Evolutionary conservation across 2,113 vertebrate species (phyloP), one percentile per base, ranked within the genome.

Genomic region (Toxotes chatareus): DNA sequence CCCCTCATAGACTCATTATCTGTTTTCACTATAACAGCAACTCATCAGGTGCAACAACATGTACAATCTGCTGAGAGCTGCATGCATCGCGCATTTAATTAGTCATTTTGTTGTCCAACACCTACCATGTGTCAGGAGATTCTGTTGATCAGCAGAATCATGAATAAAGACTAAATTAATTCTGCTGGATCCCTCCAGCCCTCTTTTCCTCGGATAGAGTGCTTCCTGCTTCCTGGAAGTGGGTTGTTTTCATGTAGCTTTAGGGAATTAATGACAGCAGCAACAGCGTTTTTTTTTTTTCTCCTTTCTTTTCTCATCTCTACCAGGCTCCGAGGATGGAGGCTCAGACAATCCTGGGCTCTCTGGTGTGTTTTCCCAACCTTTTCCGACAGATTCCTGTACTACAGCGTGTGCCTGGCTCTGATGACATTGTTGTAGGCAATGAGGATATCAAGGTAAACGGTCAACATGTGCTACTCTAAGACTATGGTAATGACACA

Each of bases 361-460:
- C 98, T 65, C 96, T 99, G 2, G 96, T 99, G 88, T 99, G 98
- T 94, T 99, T 99, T 77, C 98, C 98, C 55, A 99, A 98, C 69
- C 95, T 96, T 73, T 99, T 98, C 89, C 95, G 73, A 17, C 95
- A 98, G 85, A 96, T 98, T 70, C 96, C 97, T 1, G 70, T 95
- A 12, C 56, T 97, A 57, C 95, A 94, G 70, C 87, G 94, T 2
- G 11, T 92, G n/a, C 80, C 94, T 0, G 96, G 95, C 86, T 89
- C 93, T 1, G 91, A 91, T 12, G 95, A 97, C 40, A 81, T 96
- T 5, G 13, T 84, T 0, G 64, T 94, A 0, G 93, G 94, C 75
- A 87, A 94, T 2, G 94, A 96, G 78, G 97, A 98, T 68, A 90
- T 99, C 51, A 99, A 99, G 96, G 98, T 99, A 92, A 64, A 46